These are phyloP conservation scores for Aurelia aurita complex sp. Pacific DNA, from an alignment of 30 jellyfish, hydroid and myxozoan genomes.

Conservation along the genomic window DNA sequence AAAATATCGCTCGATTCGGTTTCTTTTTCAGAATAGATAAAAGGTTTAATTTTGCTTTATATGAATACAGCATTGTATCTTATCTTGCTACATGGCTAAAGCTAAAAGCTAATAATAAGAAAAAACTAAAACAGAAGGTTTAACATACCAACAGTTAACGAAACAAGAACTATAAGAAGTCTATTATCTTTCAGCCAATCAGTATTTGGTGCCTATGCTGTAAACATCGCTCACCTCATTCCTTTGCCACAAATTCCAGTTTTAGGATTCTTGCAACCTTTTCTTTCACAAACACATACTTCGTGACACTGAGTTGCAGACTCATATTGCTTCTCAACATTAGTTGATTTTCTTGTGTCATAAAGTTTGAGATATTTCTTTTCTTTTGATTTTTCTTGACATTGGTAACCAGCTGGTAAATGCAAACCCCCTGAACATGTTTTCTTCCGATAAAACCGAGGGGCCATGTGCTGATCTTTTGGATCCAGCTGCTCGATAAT, in stretches of 20 bases:
- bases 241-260: conserved; percentile 2
- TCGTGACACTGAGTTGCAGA: conserved; percentile 24
- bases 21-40: no score
- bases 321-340: background rate
- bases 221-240: background rate
- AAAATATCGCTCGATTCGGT: no score
- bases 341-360: background rate
- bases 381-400: conserved; percentile 7
- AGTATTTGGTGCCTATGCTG: no score
- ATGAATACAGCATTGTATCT: no score
- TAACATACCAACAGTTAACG: no score
- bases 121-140: no score
- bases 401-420: conserved; percentile 3
- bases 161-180: no score
- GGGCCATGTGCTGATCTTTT: background rate
- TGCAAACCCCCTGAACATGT: conserved; percentile 7
- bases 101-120: no score
- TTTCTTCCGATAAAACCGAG: background rate
- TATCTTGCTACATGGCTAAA: no score
- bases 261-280: background rate
- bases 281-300: conserved; percentile 18
- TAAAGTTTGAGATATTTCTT: background rate
- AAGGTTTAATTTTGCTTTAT: no score
- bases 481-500: conserved; percentile 27
- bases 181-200: no score